phyloP scores from a whole-genome alignment of 2,113 vertebrate species.

The Paratilapia polleni region DNA sequence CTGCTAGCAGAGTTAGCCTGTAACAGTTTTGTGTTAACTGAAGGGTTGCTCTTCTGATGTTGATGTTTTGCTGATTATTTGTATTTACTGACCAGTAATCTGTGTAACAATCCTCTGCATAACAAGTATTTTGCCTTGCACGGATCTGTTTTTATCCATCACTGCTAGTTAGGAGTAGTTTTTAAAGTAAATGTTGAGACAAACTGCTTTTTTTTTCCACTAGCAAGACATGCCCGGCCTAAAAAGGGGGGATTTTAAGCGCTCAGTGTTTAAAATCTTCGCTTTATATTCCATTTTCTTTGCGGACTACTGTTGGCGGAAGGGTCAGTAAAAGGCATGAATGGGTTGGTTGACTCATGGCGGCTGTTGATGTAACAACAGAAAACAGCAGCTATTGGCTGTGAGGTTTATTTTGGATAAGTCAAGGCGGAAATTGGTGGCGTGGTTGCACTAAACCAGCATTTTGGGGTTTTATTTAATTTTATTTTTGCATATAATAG shows the following conservation, averaged over 20 bases:
- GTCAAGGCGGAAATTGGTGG: background rate
- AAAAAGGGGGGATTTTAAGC: background rate
- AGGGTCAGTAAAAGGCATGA: background rate
- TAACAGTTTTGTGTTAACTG: constrained; percentile 30
- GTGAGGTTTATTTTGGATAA: constrained; percentile 18
- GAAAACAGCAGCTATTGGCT: constrained; percentile 30
- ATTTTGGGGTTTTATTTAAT: background rate
- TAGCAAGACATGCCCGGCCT: background rate
- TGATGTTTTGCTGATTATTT: background rate
- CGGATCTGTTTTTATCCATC: background rate
- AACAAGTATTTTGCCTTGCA: background rate
- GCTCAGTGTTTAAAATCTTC: background rate
- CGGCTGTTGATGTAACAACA: constrained; percentile 20
- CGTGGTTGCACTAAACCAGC: too few relatives aligned
- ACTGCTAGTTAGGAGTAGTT: background rate
- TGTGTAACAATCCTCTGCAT: background rate
- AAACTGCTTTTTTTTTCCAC: background rate
- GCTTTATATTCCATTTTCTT: background rate
- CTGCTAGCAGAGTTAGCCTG: constrained; percentile 64
- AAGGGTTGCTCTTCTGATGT: background rate
- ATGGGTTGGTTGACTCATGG: constrained; percentile 39
- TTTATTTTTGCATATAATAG: background rate
- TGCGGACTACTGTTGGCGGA: background rate
- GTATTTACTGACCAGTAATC: background rate
- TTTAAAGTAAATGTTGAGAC: background rate